Percentiles rank a stretch among this genome's conserved stretches.
Evolutionary conservation across 2,888 invertebrate genomes (phyloP).

Genomic region (Tuberolachnus salignus): DNA sequence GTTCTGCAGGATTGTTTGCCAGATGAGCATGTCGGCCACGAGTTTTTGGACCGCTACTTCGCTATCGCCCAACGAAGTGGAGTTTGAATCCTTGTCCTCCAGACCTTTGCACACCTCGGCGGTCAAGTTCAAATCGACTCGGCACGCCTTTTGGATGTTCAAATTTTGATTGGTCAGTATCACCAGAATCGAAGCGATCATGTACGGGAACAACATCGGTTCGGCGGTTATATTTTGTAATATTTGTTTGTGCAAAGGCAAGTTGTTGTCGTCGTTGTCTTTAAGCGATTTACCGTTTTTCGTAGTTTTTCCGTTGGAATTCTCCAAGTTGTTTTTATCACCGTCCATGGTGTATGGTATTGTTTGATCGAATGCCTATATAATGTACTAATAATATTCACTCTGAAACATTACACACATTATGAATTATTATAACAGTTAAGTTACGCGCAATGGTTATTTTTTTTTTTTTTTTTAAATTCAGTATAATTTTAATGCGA

Average conservation of each 20-base stretch:
- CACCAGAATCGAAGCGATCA: conserved; percentile 71
- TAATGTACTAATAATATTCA: no score
- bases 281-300: not conserved
- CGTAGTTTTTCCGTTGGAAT: no score
- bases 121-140: conserved; percentile 78
- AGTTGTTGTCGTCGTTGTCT: not conserved
- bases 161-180: conserved; percentile 82
- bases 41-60: conserved; percentile 74
- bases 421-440: no score
- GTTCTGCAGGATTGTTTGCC: conserved; percentile 85
- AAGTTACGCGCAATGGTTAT: no score
- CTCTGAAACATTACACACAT: no score
- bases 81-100: conserved; percentile 74
- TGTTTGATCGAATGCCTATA: no score
- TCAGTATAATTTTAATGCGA: no score
- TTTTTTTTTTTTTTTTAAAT: no score
- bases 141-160: conserved; percentile 84
- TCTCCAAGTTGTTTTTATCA: not conserved
- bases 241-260: not conserved
- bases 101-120: conserved; percentile 78
- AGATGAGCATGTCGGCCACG: conserved; percentile 81
- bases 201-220: conserved; percentile 76
- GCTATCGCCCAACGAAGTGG: conserved; percentile 68
- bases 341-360: not conserved
- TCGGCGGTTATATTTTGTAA: conserved; percentile 69